Conservation (phyloP, 2,888 invertebrate species). For the Orthosia cruda region DNA sequence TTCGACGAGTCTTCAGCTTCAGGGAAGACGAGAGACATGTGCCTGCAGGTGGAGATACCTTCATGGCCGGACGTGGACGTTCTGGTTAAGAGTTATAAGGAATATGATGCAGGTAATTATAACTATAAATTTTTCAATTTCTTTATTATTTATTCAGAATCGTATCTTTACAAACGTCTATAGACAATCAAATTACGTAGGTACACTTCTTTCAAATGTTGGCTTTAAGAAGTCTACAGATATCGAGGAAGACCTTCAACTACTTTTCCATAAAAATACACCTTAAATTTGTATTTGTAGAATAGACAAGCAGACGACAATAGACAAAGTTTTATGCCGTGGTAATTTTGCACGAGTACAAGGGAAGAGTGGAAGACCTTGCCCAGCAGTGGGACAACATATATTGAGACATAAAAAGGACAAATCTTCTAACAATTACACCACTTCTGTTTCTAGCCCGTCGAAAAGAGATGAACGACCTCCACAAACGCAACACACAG, state of each 20-base stretch:
- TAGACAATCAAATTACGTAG: too few relatives aligned
- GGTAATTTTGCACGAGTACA: too few relatives aligned
- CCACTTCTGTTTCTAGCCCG: constrained; percentile 82
- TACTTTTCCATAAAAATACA: not conserved
- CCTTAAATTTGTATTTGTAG: too few relatives aligned
- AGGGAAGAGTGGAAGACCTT: too few relatives aligned
- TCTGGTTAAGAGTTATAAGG: constrained; percentile 89
- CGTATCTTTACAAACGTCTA: too few relatives aligned
- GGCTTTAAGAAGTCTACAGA: not conserved
- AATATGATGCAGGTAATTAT: constrained; percentile 90
- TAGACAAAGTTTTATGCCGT: not conserved
- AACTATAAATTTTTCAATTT: not conserved
- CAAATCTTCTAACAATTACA: too few relatives aligned
- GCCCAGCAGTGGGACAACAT: too few relatives aligned
- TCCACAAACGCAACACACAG: constrained; percentile 87
- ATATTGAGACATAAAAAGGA: too few relatives aligned
- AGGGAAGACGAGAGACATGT: constrained; percentile 72
- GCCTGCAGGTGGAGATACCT: constrained; percentile 76
- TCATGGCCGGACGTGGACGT: constrained; percentile 90
- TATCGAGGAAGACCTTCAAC: not conserved
- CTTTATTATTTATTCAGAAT: too few relatives aligned
- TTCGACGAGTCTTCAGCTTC: constrained; percentile 53
- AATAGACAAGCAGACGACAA: too few relatives aligned
- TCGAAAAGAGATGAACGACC: constrained; percentile 85
- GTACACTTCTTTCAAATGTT: too few relatives aligned